These are phyloP conservation scores for Pelodytes ibericus DNA, from an alignment of 2,797 vertebrate genomes.

Conservation along the genomic window DNA sequence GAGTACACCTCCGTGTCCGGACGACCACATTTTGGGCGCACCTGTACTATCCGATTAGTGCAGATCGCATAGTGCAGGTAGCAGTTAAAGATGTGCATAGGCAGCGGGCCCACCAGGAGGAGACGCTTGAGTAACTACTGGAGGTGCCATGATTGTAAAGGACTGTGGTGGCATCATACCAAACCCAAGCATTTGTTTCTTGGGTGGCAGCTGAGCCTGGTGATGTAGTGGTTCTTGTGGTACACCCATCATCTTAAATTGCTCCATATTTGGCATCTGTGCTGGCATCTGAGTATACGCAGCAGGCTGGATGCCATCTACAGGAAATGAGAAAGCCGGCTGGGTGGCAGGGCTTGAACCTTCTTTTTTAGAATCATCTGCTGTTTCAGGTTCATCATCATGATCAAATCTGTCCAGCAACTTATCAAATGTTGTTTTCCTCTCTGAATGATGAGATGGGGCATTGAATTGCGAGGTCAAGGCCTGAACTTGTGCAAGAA, in stretches of 20 bases:
- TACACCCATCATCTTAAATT: slow-evolving; percentile 86
- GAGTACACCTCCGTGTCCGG: no score
- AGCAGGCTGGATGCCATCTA: slow-evolving; percentile 78
- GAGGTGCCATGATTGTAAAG: no score
- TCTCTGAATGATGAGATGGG: slow-evolving; percentile 75
- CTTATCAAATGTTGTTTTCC: slow-evolving; percentile 92
- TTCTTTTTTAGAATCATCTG: slow-evolving; percentile 90
- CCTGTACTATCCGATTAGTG: no score
- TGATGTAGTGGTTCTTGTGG: slow-evolving; percentile 82
- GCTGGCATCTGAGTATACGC: slow-evolving; percentile 76
- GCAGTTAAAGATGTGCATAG: no score
- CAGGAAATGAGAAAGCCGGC: slow-evolving; percentile 77
- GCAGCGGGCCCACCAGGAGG: no score
- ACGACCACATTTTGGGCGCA: no score
- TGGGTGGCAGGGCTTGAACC: slow-evolving; percentile 77
- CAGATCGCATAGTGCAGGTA: no score
- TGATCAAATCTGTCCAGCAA: slow-evolving; percentile 97
- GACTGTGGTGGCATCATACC: no score
- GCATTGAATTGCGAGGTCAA: slow-evolving; percentile 76
- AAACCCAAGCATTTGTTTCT: no score
- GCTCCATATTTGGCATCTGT: slow-evolving; percentile 79
- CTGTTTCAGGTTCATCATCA: slow-evolving; percentile 94
- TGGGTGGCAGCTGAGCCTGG: slow-evolving; percentile 87
- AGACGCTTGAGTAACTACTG: no score
- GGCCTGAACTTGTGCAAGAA: slow-evolving; percentile 79